Percentiles rank a stretch among this genome's conserved stretches.
Conservation (phyloP, 2,888 invertebrate species). For the Theodoxus fluviatilis region DNA sequence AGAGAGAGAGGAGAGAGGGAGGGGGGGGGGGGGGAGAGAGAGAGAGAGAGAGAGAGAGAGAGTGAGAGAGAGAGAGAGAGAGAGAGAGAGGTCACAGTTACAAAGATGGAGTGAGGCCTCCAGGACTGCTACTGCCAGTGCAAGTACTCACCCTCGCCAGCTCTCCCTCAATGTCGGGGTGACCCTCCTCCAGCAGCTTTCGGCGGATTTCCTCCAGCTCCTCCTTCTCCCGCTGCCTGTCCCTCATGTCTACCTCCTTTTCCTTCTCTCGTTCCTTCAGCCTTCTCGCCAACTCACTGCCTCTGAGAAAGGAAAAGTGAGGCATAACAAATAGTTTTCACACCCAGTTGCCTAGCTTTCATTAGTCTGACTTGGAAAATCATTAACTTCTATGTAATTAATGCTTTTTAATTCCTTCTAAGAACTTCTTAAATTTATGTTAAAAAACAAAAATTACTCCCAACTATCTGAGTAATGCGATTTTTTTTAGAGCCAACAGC, state of each 20-base stretch:
- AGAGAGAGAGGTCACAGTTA: constrained; percentile 13
- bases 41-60: constrained; percentile 17
- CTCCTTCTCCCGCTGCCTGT: constrained; percentile 82
- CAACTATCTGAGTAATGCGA: too few species aligned
- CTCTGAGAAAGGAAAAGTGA: constrained; percentile 34
- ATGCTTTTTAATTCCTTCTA: too few species aligned
- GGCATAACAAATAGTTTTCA: background rate
- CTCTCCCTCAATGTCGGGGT: constrained; percentile 68
- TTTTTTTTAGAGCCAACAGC: too few species aligned
- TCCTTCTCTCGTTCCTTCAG: constrained; percentile 91
- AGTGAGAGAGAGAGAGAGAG: constrained; percentile 12
- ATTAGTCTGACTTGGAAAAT: too few species aligned
- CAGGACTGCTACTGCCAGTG: background rate
- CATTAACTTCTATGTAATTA: too few species aligned
- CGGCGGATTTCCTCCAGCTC: constrained; percentile 85
- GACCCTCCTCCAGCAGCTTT: constrained; percentile 72
- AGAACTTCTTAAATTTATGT: too few species aligned
- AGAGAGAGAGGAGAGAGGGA: background rate
- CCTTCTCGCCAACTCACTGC: constrained; percentile 85
- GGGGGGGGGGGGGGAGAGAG: background rate
- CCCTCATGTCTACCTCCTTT: constrained; percentile 88
- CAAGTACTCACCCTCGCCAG: constrained; percentile 54
- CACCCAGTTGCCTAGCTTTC: too few species aligned
- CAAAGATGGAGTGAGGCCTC: too few species aligned
- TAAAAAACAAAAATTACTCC: too few species aligned